Percentiles rank a stretch among this genome's conserved stretches.
Evolutionary conservation across 2,888 invertebrate genomes (phyloP).

Genomic region (Platycnemis pennipes): DNA sequence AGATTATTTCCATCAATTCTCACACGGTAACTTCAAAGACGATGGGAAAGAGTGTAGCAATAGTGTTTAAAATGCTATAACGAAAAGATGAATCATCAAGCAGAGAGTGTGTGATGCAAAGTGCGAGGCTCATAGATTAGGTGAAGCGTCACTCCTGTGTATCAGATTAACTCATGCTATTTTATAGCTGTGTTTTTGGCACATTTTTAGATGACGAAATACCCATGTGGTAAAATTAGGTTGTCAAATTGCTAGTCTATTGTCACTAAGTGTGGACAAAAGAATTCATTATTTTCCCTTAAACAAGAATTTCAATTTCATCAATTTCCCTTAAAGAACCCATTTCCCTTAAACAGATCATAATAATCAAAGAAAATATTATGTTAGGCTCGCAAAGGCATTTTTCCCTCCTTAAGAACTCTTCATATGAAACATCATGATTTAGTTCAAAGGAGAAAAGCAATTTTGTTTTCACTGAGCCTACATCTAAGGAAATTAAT

Average conservation of each 20-base stretch:
- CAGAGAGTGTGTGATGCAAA: background rate
- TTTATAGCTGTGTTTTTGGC: background rate
- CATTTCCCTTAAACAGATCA: background rate
- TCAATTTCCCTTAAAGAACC: background rate
- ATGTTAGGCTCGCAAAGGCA: background rate
- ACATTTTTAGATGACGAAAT: background rate
- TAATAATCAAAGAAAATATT: background rate
- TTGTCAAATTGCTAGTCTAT: background rate
- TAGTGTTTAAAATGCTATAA: background rate
- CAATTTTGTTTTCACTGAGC: background rate
- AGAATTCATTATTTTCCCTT: background rate
- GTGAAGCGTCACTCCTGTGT: background rate
- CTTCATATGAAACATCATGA: background rate
- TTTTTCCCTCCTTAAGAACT: background rate
- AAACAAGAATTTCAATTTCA: no score
- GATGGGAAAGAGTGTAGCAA: background rate
- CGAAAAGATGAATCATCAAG: background rate
- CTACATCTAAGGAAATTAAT: background rate
- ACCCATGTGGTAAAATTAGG: background rate
- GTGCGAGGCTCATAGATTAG: background rate
- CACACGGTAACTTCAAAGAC: background rate
- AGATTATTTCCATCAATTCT: background rate
- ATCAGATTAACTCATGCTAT: background rate
- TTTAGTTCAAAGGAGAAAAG: background rate
- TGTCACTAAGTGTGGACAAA: background rate